Conservation (phyloP, 2,113 vertebrate genomes). For the Plecotus auritus region DNA sequence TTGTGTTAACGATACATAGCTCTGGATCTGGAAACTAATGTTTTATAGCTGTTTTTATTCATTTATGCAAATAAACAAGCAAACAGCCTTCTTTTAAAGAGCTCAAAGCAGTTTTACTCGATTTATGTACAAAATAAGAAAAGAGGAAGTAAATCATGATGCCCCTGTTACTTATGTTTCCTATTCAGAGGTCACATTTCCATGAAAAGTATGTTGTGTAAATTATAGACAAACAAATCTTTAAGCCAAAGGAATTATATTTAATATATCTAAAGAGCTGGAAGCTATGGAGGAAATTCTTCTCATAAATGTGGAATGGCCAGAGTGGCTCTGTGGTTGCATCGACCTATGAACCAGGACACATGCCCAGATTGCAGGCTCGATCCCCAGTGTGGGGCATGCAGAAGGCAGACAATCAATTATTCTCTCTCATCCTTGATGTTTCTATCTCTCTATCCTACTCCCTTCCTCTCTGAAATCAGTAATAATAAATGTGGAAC, state of each 20-base stretch:
- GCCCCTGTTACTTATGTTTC: background rate
- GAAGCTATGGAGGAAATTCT: background rate
- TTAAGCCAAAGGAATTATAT: slow-evolving; percentile 27
- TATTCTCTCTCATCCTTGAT: too few species aligned
- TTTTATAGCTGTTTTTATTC: slow-evolving; percentile 40
- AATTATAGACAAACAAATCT: background rate
- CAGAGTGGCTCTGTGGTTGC: too few species aligned
- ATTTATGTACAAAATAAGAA: slow-evolving; percentile 31
- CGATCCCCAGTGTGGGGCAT: too few species aligned
- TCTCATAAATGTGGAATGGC: background rate
- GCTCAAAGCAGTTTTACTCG: slow-evolving; percentile 8
- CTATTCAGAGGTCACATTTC: background rate
- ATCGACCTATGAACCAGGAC: too few species aligned
- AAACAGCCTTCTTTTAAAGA: slow-evolving; percentile 29
- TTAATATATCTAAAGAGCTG: slow-evolving; percentile 7
- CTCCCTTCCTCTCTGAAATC: too few species aligned
- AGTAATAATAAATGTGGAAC: background rate
- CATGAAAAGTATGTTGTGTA: slow-evolving; percentile 29
- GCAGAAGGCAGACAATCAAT: too few species aligned
- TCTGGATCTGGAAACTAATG: slow-evolving; percentile 10
- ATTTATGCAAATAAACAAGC: slow-evolving; percentile 25
- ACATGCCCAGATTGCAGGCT: too few species aligned
- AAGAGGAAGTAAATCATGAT: slow-evolving; percentile 2
- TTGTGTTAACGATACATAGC: background rate
- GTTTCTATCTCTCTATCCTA: too few species aligned